Percentiles rank a stretch among this genome's conserved stretches.
These are phyloP conservation scores for Eristalis arbustorum DNA, from an alignment of 2,888 invertebrate genomes.

Conservation along the genomic window DNA sequence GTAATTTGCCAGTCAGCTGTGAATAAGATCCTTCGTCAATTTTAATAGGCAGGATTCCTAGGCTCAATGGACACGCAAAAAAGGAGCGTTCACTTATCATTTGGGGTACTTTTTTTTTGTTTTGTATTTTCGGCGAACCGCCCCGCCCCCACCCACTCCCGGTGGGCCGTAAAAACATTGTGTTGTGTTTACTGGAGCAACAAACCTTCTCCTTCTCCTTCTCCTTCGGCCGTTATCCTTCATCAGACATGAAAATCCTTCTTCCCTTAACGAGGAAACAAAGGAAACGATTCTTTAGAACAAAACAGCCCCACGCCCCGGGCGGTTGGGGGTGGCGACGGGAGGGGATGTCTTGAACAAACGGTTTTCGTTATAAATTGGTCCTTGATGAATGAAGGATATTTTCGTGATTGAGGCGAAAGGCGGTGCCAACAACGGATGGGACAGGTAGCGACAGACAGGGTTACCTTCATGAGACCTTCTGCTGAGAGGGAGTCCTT, in stretches of 20 bases:
- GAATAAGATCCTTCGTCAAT: slow-evolving; percentile 64
- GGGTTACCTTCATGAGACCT: not conserved
- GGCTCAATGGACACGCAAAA: slow-evolving; percentile 51
- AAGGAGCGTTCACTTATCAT: slow-evolving; percentile 48
- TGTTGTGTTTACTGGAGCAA: slow-evolving; percentile 11
- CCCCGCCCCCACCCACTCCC: not conserved
- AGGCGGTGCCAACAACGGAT: not conserved
- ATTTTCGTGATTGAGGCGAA: slow-evolving; percentile 48
- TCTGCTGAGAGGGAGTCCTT: not conserved
- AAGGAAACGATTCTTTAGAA: slow-evolving; percentile 37
- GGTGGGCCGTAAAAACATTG: not conserved
- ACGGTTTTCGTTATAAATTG: slow-evolving; percentile 56
- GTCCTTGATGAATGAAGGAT: slow-evolving; percentile 61
- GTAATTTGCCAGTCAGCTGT: slow-evolving; percentile 61
- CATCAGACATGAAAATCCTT: slow-evolving; percentile 49
- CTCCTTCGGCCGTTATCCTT: slow-evolving; percentile 17
- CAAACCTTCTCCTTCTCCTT: slow-evolving; percentile 11
- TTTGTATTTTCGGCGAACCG: not conserved
- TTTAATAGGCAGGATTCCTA: slow-evolving; percentile 57
- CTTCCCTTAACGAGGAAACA: slow-evolving; percentile 36
- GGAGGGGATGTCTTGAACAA: slow-evolving; percentile 27
- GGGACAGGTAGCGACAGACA: not conserved
- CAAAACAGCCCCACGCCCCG: not conserved
- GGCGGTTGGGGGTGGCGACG: not conserved
- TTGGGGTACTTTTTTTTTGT: slow-evolving; percentile 24